phyloP scores from a whole-genome alignment of 1,140 invertebrate species.

The Lasaia peninsularis region DNA sequence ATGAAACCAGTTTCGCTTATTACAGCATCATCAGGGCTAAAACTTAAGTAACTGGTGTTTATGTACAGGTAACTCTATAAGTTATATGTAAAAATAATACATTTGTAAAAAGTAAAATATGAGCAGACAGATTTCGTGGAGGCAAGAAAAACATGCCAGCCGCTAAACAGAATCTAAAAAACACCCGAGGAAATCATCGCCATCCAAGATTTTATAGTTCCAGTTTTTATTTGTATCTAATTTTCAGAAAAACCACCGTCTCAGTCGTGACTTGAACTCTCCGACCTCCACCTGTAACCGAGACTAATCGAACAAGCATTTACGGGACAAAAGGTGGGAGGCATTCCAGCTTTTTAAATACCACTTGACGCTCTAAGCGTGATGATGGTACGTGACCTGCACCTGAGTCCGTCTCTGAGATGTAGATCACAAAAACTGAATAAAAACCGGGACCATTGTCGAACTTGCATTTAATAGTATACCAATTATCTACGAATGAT shows the following conservation, averaged over 20 bases:
- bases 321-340: conserved; percentile 22
- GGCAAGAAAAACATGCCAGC: too few species aligned
- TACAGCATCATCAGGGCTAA: too few species aligned
- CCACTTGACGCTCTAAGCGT: conserved; percentile 15
- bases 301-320: conserved; percentile 36
- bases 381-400: conserved; percentile 25
- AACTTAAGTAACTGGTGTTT: too few species aligned
- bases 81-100: too few species aligned
- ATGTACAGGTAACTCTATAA: too few species aligned
- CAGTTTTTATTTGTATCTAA: neutral
- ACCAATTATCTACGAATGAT: neutral
- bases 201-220: neutral
- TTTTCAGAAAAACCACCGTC: conserved; percentile 5
- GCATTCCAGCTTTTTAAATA: conserved; percentile 14
- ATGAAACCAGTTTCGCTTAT: too few species aligned
- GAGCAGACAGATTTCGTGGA: too few species aligned
- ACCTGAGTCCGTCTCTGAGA: conserved; percentile 29
- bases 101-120: too few species aligned
- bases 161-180: too few species aligned
- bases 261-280: conserved; percentile 1
- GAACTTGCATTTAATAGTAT: neutral
- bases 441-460: neutral
- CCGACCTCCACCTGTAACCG: conserved; percentile 51
- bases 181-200: too few species aligned
- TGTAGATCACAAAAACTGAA: neutral